Evolutionary conservation across 1,140 invertebrate genomes (phyloP).

Genomic region (Diorhabda carinulata): DNA sequence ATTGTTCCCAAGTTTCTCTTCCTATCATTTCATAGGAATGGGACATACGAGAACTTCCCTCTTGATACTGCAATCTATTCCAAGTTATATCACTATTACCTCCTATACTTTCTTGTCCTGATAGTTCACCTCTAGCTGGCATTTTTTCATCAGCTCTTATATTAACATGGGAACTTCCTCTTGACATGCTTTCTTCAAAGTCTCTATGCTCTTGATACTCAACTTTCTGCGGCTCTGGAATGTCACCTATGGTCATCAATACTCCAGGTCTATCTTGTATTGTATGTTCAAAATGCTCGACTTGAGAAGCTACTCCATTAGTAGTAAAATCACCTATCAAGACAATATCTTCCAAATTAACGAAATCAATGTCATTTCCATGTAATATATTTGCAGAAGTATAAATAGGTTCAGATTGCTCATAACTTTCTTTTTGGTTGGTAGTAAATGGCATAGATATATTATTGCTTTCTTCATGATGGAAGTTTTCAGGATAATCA

Average conservation of each 20-base stretch:
- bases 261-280: constrained; percentile 30
- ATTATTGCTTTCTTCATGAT: constrained; percentile 15
- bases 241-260: constrained; percentile 40
- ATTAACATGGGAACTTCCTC: constrained; percentile 66
- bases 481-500: background rate
- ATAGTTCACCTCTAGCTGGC: constrained; percentile 76
- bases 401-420: constrained; percentile 35
- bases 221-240: constrained; percentile 24
- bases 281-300: constrained; percentile 38
- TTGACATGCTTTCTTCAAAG: constrained; percentile 55
- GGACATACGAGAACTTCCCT: constrained; percentile 48
- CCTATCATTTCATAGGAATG: constrained; percentile 60
- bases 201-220: constrained; percentile 44
- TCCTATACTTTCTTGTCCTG: constrained; percentile 77
- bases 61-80: constrained; percentile 41
- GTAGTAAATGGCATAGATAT: constrained; percentile 17
- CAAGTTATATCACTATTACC: constrained; percentile 42
- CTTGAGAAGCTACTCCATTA: constrained; percentile 34
- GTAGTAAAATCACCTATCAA: constrained; percentile 39
- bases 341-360: constrained; percentile 42
- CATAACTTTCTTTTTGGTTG: constrained; percentile 23
- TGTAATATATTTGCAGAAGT: constrained; percentile 37
- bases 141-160: constrained; percentile 79
- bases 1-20: constrained; percentile 63
- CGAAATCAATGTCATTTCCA: constrained; percentile 36